Evolutionary conservation across 2,797 vertebrate genomes (phyloP).

Genomic region (Dryobates pubescens): DNA sequence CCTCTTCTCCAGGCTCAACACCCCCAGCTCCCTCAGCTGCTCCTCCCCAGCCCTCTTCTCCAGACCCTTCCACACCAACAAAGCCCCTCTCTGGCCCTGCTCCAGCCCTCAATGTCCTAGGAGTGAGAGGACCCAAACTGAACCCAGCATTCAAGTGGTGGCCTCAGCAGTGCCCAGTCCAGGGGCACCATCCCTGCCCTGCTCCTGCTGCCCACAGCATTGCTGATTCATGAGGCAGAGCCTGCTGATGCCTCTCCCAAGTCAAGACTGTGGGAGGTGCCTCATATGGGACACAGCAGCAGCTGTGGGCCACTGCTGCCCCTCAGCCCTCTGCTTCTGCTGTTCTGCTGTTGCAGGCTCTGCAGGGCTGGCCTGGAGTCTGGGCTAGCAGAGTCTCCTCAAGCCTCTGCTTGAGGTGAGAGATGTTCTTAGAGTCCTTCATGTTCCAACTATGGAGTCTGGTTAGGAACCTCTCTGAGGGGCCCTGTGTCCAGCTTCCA

Average conservation of each 20-base stretch:
- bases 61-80: no score
- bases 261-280: background rate
- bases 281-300: background rate
- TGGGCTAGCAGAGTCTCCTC: background rate
- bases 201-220: no score
- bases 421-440: background rate
- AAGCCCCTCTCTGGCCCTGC: no score
- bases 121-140: no score
- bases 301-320: fast-evolving
- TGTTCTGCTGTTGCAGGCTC: background rate
- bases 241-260: background rate
- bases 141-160: no score
- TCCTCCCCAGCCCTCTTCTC: no score
- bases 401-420: background rate
- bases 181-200: no score
- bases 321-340: background rate
- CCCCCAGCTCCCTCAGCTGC: no score
- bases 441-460: background rate
- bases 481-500: background rate
- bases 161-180: no score
- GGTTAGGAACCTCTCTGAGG: background rate
- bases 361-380: background rate
- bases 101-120: no score
- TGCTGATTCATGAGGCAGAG: background rate
- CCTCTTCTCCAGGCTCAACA: no score